These are phyloP conservation scores for Heliconius aoede DNA, from an alignment of 2,888 invertebrate genomes.

Conservation along the genomic window DNA sequence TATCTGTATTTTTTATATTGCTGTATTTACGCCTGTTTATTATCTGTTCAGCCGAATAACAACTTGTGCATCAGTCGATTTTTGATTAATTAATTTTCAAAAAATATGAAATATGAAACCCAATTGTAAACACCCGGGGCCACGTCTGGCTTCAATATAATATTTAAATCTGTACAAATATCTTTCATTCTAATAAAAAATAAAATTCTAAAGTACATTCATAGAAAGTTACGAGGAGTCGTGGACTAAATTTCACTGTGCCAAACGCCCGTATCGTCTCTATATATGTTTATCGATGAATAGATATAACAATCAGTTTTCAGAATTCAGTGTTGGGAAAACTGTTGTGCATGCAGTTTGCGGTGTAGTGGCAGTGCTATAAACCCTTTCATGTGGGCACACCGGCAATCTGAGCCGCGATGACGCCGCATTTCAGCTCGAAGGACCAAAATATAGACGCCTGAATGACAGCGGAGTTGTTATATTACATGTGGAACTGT, in stretches of 20 bases:
- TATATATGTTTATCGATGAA: conserved; percentile 20
- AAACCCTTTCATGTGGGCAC: conserved; percentile 58
- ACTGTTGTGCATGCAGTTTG: conserved; percentile 45
- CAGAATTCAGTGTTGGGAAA: conserved; percentile 35
- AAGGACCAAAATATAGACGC: conserved; percentile 55
- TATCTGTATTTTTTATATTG: too few species aligned
- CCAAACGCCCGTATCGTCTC: conserved; percentile 20
- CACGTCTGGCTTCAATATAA: background rate
- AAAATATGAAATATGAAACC: too few species aligned
- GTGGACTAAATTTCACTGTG: background rate
- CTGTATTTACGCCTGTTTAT: too few species aligned
- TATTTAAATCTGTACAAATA: background rate
- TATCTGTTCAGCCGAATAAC: too few species aligned
- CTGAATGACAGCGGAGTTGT: conserved; percentile 53
- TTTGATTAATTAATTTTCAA: too few species aligned
- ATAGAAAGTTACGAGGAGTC: background rate
- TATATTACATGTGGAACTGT: background rate
- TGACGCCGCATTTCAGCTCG: conserved; percentile 69
- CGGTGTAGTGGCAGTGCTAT: conserved; percentile 46
- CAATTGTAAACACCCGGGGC: too few species aligned
- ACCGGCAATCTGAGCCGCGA: conserved; percentile 65
- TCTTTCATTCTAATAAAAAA: background rate
- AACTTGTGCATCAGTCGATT: too few species aligned
- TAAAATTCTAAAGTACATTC: background rate
- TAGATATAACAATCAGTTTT: conserved; percentile 32